Evolutionary conservation across 2,113 vertebrate genomes (phyloP), one percentile per base, ranked within the genome.

Genomic region (Amazona vittata): DNA sequence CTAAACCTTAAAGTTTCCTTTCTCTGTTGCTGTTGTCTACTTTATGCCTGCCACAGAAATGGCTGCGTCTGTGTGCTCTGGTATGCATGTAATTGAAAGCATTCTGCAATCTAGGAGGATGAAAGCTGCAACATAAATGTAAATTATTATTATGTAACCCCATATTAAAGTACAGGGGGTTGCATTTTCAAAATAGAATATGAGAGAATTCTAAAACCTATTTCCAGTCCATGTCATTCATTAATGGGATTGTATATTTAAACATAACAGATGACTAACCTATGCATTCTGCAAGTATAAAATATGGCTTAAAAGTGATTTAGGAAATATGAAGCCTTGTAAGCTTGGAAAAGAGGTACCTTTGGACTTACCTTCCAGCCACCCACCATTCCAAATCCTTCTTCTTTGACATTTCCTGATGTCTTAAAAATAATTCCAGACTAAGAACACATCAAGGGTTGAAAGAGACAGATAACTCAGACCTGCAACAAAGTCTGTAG

Each of bases 121-220:
- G 35, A 94, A 92, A 95, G 25, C 59, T 83, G 52, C 62, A 92
- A 89, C 91, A 73, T 82, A 92, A 89, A 89, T 94, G 68, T 59
- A 81, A 94, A 92, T 92, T 47, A 71, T 89, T 92, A 75, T 91
- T 76, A 46, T 82, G 89, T 96, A 85, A 77, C 67, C 90, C 70
- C 90, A 31, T 73, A 79, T 60, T 83, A 91, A 93, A 93, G 77
- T 94, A 63, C 37, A 39, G 8, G 21, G 15, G 6, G 13, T 33
- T 91, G 18, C 37, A 79, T 84, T 92, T 91, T 89, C 59, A 55
- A 76, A 82, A 63, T 64, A 39, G 39, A 83, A 7, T 74, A 39
- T 29, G 20, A 21, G 39, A 67, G 5, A 47, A 43, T 73, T 83
- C 47, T 2, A 47, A 93, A 76, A 39, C 35, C 50, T 11, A 37